Conservation (phyloP, 2,888 invertebrate species). For the Pachliopta kotzebuea region DNA sequence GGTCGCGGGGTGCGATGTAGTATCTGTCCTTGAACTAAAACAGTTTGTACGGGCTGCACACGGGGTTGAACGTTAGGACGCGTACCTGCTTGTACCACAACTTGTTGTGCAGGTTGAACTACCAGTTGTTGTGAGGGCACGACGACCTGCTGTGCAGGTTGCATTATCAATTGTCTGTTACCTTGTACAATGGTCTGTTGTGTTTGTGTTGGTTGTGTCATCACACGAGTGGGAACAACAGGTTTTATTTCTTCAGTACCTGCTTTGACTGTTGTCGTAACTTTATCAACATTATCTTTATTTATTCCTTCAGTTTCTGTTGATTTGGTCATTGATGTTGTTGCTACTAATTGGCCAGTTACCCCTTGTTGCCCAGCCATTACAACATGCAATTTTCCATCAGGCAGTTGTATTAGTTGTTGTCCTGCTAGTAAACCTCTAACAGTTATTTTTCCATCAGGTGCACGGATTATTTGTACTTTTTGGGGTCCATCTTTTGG, state of each 20-base stretch:
- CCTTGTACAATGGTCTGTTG: slow-evolving; percentile 34
- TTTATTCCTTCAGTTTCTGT: slow-evolving; percentile 38
- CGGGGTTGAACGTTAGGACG: slow-evolving; percentile 43
- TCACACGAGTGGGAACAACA: slow-evolving; percentile 5
- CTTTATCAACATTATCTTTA: slow-evolving; percentile 40
- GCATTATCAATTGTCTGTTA: slow-evolving; percentile 35
- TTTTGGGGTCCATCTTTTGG: slow-evolving; percentile 83
- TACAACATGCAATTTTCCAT: slow-evolving; percentile 94
- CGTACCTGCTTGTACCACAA: slow-evolving; percentile 58
- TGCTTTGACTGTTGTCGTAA: slow-evolving; percentile 21
- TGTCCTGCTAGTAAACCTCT: slow-evolving; percentile 95
- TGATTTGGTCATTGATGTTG: slow-evolving; percentile 52
- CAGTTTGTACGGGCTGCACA: slow-evolving; percentile 66
- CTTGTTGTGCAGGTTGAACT: slow-evolving; percentile 45
- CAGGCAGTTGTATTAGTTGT: slow-evolving; percentile 94
- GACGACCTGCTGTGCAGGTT: slow-evolving; percentile 33
- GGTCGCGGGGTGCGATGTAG: slow-evolving; percentile 42
- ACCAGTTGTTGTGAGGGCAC: slow-evolving; percentile 31
- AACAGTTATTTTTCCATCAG: slow-evolving; percentile 95
- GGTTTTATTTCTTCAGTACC: slow-evolving; percentile 21
- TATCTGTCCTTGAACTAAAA: slow-evolving; percentile 53
- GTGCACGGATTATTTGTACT: slow-evolving; percentile 94
- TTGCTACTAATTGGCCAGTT: slow-evolving; percentile 65
- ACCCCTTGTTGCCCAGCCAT: slow-evolving; percentile 83
- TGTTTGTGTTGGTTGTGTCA: slow-evolving; percentile 28